These are phyloP conservation scores for Idris sp. DNA, from an alignment of 1,140 invertebrate species.

Conservation along the genomic window DNA sequence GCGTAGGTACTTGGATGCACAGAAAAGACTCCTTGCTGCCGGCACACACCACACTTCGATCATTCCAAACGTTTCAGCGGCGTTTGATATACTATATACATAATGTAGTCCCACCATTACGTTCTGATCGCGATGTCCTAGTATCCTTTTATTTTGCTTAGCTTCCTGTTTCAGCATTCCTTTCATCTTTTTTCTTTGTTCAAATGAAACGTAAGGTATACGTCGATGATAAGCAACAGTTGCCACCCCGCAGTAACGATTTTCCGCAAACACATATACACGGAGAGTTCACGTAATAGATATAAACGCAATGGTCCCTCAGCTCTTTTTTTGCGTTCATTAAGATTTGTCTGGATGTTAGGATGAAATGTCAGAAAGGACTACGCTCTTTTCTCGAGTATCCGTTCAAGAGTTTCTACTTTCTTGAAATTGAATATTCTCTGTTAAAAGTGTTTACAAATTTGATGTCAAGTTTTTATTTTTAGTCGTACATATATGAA, in stretches of 20 bases:
- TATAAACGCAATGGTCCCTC: conserved; percentile 1
- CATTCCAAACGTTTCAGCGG: conserved; percentile 61
- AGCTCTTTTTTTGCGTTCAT: conserved; percentile 36
- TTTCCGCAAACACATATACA: conserved; percentile 44
- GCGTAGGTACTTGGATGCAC: conserved; percentile 59
- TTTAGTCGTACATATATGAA: too few species aligned
- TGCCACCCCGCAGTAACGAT: conserved; percentile 48
- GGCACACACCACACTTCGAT: conserved; percentile 58
- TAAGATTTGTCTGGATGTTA: conserved; percentile 32
- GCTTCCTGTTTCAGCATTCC: conserved; percentile 55
- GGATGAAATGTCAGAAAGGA: conserved; percentile 18
- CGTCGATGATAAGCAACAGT: conserved; percentile 54
- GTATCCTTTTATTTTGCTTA: conserved; percentile 53
- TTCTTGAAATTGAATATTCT: neutral
- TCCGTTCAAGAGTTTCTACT: conserved; percentile 18
- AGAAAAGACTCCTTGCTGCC: conserved; percentile 65
- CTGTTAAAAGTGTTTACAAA: too few species aligned
- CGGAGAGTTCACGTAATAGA: conserved; percentile 25
- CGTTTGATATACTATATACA: conserved; percentile 63
- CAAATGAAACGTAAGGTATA: conserved; percentile 50
- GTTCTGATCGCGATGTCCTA: conserved; percentile 53
- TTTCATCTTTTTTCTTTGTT: conserved; percentile 61
- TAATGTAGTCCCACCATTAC: conserved; percentile 57
- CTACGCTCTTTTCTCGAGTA: conserved; percentile 5
- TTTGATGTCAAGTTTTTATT: too few species aligned